phyloP scores from a whole-genome alignment of 2,113 vertebrate species.

The Genyomyrus donnyi region DNA sequence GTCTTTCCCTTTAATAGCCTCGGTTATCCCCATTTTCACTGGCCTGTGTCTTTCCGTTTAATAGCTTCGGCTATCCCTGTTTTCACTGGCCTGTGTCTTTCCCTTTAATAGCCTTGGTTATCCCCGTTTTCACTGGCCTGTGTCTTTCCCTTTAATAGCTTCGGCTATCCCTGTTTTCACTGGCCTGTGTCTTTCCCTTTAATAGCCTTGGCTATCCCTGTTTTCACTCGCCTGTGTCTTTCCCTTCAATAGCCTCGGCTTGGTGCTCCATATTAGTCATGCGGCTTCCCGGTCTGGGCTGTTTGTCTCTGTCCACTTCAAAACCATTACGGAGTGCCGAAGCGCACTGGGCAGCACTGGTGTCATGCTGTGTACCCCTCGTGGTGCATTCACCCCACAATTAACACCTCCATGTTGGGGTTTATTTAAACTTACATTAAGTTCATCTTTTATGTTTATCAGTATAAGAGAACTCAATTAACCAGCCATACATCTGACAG shows the following conservation, averaged over 20 bases:
- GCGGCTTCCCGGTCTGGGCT: background rate
- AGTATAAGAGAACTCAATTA: background rate
- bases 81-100: background rate
- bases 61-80: background rate
- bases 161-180: background rate
- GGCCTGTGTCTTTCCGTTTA: background rate
- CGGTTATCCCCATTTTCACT: background rate
- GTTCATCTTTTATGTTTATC: background rate
- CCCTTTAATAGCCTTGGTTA: background rate
- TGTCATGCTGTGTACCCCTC: background rate
- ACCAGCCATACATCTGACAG: background rate
- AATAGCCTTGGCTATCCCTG: conserved; percentile 1
- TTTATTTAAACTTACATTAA: background rate
- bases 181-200: background rate
- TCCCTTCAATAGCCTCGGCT: conserved; percentile 7
- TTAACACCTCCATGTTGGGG: background rate
- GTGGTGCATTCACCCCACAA: background rate
- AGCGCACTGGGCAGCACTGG: background rate
- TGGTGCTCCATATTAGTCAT: background rate
- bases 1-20: conserved; percentile 15
- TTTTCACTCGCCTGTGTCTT: background rate
- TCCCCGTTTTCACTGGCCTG: background rate
- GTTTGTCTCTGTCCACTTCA: background rate
- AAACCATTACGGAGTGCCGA: background rate
- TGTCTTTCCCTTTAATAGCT: background rate